Base-by-base conservation (phyloP, 2,113 vertebrate genomes). In the Gila orcuttii region DNA sequence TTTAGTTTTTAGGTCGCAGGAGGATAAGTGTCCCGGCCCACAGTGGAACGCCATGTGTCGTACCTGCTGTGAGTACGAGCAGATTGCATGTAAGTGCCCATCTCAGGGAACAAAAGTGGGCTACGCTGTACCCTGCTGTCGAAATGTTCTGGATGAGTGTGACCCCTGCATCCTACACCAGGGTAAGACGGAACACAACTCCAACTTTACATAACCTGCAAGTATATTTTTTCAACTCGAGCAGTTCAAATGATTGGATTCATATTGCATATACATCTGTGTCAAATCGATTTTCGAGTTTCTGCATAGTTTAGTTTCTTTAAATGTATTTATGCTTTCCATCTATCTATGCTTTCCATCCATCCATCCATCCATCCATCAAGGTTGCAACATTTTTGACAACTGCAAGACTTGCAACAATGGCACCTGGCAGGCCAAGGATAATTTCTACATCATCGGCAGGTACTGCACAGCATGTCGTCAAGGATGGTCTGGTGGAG, bases 81-180 rank as follows among this genome's bases (percentile, higher is more conserved):
- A 96, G 87, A 97, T 99, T 0, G 93, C 95, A 69, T 99, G 97
- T 2, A 62, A 91, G 69, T 99, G 97, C 83, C 97, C 97, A 0
- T 96, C 96, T 8, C 94, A 89, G 85, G 96, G 96, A 60, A 90
- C 95, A 19, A 94, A 77, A 66, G 96, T 98, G 50, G 97, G 97
- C 4, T 99, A 98, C 39, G 96, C 96, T 50, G 97, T 99, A 71
- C 97, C 97, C 5, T 98, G 97, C 94, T 99, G 97, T 92, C 94
- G 96, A 75, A 98, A 98, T 0, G 96, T 95, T 83, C 95, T 97
- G 2, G 95, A 97, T 0, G 95, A 97, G 73, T 99, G 97, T 8
- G 97, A 98, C 88, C 97, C 97, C 89, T 98, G 97, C 82, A 95
- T 98, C 89, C 95, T 97, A 69, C 96, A 98, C 89, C 97, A 97